A percentile compares a stretch with the other conserved stretches of the same genome.
These are phyloP conservation scores for Tachysurus vachellii DNA, from an alignment of 2,113 vertebrate species.

Conservation along the genomic window DNA sequence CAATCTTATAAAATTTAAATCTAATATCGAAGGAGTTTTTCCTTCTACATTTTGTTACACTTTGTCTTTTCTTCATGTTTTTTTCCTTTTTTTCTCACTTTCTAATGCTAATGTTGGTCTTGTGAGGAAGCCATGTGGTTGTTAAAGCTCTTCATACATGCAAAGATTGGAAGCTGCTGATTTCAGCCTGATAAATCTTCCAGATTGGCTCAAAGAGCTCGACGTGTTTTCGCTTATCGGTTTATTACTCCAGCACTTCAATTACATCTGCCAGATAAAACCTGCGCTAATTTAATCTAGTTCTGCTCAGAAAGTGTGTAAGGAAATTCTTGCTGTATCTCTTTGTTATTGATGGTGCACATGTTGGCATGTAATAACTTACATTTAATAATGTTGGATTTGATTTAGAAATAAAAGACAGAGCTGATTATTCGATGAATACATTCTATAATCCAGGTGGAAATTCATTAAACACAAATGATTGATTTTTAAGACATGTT, in stretches of 20 bases:
- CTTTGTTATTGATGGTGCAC: not conserved
- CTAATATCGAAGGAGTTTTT: not conserved
- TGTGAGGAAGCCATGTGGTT: not conserved
- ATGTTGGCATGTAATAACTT: not conserved
- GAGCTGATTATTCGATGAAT: not conserved
- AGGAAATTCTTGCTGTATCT: not conserved
- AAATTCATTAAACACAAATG: not conserved
- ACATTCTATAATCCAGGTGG: not conserved
- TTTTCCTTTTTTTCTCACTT: not conserved
- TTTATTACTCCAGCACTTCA: not conserved
- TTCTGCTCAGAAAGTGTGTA: not conserved
- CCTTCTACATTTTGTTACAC: not conserved
- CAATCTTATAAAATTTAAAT: not conserved
- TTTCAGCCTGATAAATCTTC: constrained; percentile 6
- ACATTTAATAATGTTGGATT: not conserved
- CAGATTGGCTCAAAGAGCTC: constrained; percentile 4
- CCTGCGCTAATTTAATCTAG: constrained; percentile 7
- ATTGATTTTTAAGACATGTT: not conserved
- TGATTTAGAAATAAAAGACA: not conserved
- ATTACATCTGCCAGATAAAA: constrained; percentile 1
- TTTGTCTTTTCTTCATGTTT: not conserved
- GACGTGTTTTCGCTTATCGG: not conserved
- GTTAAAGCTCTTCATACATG: not conserved
- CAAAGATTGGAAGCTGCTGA: constrained; percentile 16
- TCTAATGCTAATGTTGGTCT: not conserved